Evolutionary conservation across 2,888 invertebrate genomes (phyloP).

Genomic region (Coelinius sp.): DNA sequence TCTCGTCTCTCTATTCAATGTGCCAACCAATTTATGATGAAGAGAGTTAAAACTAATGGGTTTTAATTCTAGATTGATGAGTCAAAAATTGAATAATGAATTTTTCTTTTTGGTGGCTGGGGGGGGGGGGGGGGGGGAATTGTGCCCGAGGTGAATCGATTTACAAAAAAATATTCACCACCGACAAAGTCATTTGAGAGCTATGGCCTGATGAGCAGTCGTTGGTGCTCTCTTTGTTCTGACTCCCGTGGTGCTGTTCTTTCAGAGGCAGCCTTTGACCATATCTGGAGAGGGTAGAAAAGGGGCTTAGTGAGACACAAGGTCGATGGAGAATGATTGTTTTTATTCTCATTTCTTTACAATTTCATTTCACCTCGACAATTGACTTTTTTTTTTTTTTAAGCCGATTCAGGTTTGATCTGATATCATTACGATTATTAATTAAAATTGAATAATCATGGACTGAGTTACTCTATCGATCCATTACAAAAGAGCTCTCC

Average conservation of each 20-base stretch:
- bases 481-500: no score
- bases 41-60: neutral
- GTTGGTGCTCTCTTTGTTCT: neutral
- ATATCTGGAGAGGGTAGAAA: neutral
- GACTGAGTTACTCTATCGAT: no score
- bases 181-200: conserved; percentile 5
- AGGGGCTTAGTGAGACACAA: neutral
- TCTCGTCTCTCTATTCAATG: neutral
- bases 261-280: neutral
- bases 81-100: neutral
- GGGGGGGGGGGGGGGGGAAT: no score
- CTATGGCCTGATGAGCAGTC: conserved; percentile 11
- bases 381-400: neutral
- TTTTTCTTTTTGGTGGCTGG: no score
- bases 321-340: neutral
- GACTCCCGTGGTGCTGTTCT: neutral
- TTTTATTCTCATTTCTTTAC: no score
- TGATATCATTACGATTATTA: neutral
- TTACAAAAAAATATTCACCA: neutral
- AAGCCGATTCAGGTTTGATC: neutral
- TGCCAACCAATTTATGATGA: conserved; percentile 6
- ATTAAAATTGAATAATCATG: no score
- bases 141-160: neutral
- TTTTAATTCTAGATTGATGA: neutral
- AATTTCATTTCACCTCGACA: neutral